These are phyloP conservation scores for Desmodus rotundus DNA, from an alignment of 2,113 vertebrate species.

Conservation along the genomic window DNA sequence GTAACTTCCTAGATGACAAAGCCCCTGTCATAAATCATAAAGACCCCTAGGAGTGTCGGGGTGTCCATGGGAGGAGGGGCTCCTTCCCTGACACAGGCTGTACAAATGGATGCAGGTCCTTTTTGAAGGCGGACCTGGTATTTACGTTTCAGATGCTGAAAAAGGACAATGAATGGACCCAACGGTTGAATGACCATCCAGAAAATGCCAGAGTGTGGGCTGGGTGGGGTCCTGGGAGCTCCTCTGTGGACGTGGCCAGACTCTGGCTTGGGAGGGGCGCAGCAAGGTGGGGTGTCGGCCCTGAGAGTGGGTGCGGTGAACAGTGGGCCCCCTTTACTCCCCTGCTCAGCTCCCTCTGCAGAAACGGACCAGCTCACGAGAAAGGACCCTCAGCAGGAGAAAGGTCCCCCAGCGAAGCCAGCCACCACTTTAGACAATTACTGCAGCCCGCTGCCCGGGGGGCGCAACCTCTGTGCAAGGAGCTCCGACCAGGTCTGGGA, in stretches of 20 bases:
- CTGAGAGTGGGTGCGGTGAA: background rate
- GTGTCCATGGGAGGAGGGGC: background rate
- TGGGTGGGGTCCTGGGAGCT: background rate
- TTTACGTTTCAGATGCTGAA: background rate
- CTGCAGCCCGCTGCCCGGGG: too few relatives aligned
- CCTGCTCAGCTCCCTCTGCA: background rate
- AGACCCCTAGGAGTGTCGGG: background rate
- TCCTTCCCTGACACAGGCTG: rapidly evolving
- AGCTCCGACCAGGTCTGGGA: background rate
- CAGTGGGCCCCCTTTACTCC: background rate
- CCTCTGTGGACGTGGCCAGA: background rate
- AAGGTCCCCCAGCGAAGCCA: background rate
- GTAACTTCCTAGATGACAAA: background rate
- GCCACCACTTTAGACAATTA: too few relatives aligned
- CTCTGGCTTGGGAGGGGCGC: background rate
- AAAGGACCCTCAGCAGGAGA: too few relatives aligned
- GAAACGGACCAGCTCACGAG: background rate
- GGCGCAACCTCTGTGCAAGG: background rate
- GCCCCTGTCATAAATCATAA: background rate
- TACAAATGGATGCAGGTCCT: background rate
- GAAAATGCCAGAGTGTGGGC: background rate
- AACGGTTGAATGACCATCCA: too few relatives aligned
- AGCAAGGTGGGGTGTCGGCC: background rate
- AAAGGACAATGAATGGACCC: background rate
- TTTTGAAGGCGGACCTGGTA: background rate